Base-by-base conservation (phyloP, 2,113 vertebrate genomes). In the Xerus inauris region DNA sequence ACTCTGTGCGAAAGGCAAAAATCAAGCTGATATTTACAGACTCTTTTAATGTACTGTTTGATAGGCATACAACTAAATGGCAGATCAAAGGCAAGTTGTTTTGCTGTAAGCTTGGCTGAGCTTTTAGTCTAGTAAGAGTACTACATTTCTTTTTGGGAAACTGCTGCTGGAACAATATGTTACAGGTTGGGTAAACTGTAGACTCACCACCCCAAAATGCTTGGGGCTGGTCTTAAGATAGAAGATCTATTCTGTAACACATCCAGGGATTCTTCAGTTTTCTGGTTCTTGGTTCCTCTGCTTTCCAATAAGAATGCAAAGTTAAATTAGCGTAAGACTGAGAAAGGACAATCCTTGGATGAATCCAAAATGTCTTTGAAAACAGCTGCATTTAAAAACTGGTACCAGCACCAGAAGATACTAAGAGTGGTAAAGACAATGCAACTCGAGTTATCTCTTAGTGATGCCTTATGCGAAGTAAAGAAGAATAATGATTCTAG, bases 21-120 rank as follows among this genome's bases (percentile, higher is more conserved):
- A 79, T 32, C 49, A 95, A 95, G 86, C 83, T 89, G 30, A 19
- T 75, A 92, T 95, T 84, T 94, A 80, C 22, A 96, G n/a, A 85
- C 40, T 75, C 87, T 49, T 90, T 51, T 32, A 51, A 54, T 45
- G 93, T 87, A 14, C 54, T 90, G 84, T 80, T 96, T 82, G 83
- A 79, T 72, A 88, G 71, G 47, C 65, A 69, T 2, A 89, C 38
- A 93, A 17, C 54, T 57, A 79, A 77, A 59, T 38, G 45, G 79
- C 65, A 59, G 82, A 89, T 90, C 80, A 82, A 90, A 89, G 85
- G 84, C 40, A 93, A 6, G n/a, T 45, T 97, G 79, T 82, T 93
- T 90, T 94, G 88, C 8, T 30, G 64, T 26, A 94, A 93, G 51
- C 20, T 54, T 97, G 73, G 32, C 19, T 81, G 42, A 80, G 26